Base-by-base conservation (phyloP, 2,113 vertebrate species). In the Silurus asotus region DNA sequence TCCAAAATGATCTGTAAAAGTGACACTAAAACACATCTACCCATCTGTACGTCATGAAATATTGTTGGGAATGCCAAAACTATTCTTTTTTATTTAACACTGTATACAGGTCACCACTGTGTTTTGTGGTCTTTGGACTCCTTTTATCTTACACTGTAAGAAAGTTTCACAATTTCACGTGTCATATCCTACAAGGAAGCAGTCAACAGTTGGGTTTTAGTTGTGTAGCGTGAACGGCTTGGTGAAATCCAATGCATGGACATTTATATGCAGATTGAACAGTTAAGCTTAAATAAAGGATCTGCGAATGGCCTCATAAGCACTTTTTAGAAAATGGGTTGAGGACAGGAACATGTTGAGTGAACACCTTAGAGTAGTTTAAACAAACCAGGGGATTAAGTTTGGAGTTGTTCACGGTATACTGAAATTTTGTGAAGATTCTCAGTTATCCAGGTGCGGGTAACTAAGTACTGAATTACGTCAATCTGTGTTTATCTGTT, bases 101-200 rank as follows among this genome's bases (percentile, higher is more conserved):
- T 45, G 48, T 23, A 69, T 28, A 19, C 25, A 20, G 58, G 28
- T 37, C 23, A 64, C 23, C 23, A 3, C 76, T 65, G 74, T 75
- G 56, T 45, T 64, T 25, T 82, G 69, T 87, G 76, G 59, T 84
- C 82, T 89, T 87, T 87, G 70, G 70, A 84, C 88, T 55, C 58
- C 14, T 84, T 28, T 20, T 64, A 84, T 84, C 58, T 77, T 37
- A 55, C 48, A 77, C 51, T 65, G 37, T 79, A 25, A 51, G 58
- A 75, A 84, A 64, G 69, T 55, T 79, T 56, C 74, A 69, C 61
- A 69, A 53, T 49, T 56, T 37, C 70, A 45, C 48, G 25, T 80
- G 81, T 88, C 70, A 84, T 78, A 86, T 69, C 70, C 85, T 19
- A 17, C 37, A 48, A 85, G 37, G 51, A 72, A 84, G 19, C 58